Conservation (phyloP, 1,140 invertebrate species). For the Nymphalis io region DNA sequence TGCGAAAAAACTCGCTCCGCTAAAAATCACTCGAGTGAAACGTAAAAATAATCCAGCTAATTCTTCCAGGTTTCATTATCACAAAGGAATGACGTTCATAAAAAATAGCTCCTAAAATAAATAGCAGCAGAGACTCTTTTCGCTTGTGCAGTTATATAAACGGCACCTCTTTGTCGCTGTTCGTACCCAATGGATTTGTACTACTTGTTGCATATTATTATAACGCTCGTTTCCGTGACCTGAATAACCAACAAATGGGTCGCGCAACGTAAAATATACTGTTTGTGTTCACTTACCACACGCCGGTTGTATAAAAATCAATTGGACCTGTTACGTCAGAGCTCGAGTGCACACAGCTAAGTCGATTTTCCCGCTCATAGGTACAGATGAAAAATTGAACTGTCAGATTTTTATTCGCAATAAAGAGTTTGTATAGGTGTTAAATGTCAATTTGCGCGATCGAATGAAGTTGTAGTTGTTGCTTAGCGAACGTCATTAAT, state of each 20-base stretch:
- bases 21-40: constrained; percentile 15
- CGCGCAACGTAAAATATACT: constrained; percentile 15
- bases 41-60: constrained; percentile 25
- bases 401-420: constrained; percentile 18
- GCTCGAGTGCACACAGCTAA: neutral
- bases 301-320: constrained; percentile 21
- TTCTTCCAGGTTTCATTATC: constrained; percentile 17
- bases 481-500: constrained; percentile 33
- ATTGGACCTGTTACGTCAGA: constrained; percentile 24
- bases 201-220: constrained; percentile 32
- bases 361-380: neutral
- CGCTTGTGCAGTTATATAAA: neutral
- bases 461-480: constrained; percentile 35
- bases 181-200: constrained; percentile 22
- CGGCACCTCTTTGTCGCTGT: constrained; percentile 9
- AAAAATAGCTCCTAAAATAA: neutral
- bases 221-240: constrained; percentile 18
- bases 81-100: constrained; percentile 4
- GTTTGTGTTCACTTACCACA: constrained; percentile 14
- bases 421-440: constrained; percentile 36
- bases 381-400: constrained; percentile 6
- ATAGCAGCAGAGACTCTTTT: neutral
- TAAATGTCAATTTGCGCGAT: constrained; percentile 36
- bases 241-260: constrained; percentile 27
- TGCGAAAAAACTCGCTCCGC: constrained; percentile 9